Evolutionary conservation across 1,140 invertebrate genomes (phyloP).

Genomic region (Scaptodrosophila lebanonensis): DNA sequence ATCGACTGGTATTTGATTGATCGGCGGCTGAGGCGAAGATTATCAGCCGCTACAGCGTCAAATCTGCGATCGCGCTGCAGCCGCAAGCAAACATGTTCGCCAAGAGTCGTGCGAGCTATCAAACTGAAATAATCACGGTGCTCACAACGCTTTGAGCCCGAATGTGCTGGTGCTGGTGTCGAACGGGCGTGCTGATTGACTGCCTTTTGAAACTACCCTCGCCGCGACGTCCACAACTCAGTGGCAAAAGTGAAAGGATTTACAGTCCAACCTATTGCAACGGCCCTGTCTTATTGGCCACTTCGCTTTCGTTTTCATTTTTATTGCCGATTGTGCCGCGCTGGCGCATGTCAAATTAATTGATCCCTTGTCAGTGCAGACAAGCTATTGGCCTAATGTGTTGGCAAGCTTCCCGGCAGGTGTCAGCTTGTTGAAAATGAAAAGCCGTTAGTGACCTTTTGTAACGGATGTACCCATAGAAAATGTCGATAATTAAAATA

Average conservation of each 20-base stretch:
- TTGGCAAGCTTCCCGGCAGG: conserved; percentile 35
- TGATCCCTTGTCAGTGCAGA: conserved; percentile 32
- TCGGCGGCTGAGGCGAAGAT: conserved; percentile 7
- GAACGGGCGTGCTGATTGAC: no score
- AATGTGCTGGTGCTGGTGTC: no score
- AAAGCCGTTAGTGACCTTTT: conserved; percentile 33
- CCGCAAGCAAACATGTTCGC: neutral
- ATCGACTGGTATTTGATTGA: conserved; percentile 49
- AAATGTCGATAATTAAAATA: no score
- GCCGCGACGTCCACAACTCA: no score
- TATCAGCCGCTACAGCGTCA: no score
- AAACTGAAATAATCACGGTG: conserved; percentile 28
- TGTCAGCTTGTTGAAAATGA: conserved; percentile 57
- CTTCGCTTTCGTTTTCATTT: conserved; percentile 48
- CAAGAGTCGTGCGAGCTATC: conserved; percentile 8
- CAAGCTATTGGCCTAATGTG: conserved; percentile 32
- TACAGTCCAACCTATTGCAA: conserved; percentile 18
- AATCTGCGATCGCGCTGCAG: no score
- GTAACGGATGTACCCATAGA: conserved; percentile 34
- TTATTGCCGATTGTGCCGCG: conserved; percentile 8
- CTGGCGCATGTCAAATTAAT: conserved; percentile 71
- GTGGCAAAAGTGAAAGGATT: conserved; percentile 64
- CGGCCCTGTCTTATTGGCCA: conserved; percentile 32
- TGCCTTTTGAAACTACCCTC: no score
- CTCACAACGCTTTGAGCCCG: conserved; percentile 27